Percentiles rank a stretch among this genome's conserved stretches.
These are phyloP conservation scores for Lagopus leucura DNA, from an alignment of 2,113 vertebrate species.

Conservation along the genomic window DNA sequence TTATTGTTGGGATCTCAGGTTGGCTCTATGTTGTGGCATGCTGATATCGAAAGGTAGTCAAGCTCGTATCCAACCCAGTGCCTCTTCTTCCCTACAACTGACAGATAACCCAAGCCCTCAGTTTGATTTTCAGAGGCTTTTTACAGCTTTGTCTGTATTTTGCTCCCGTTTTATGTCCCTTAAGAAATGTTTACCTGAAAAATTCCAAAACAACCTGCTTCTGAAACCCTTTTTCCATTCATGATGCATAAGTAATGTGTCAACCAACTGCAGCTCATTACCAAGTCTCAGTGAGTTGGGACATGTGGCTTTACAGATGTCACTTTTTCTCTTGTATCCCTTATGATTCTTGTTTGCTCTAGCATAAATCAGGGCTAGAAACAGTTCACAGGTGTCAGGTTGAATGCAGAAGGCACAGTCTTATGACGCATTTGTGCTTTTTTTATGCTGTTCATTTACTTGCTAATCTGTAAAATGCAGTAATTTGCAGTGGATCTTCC, in stretches of 20 bases:
- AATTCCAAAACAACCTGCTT: neutral
- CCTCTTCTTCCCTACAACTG: neutral
- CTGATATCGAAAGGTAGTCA: neutral
- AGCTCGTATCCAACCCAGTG: neutral
- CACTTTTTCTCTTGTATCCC: neutral
- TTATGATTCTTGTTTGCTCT: neutral
- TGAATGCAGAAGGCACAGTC: neutral
- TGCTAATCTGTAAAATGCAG: slow-evolving; percentile 33
- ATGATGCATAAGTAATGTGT: neutral
- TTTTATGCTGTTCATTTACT: slow-evolving; percentile 25
- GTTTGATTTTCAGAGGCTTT: neutral
- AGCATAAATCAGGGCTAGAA: neutral
- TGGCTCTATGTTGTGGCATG: neutral
- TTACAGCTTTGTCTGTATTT: neutral
- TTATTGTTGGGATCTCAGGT: neutral
- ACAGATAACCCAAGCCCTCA: neutral
- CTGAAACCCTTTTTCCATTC: neutral
- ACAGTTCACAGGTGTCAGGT: neutral
- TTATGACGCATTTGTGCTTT: neutral
- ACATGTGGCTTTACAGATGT: neutral
- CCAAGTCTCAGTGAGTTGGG: neutral
- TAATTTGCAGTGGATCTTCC: slow-evolving; percentile 29
- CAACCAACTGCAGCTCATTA: neutral
- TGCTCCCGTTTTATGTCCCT: neutral
- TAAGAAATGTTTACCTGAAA: neutral